Conservation (phyloP, 1,140 invertebrate genomes). For the Drosophila mojavensis region DNA sequence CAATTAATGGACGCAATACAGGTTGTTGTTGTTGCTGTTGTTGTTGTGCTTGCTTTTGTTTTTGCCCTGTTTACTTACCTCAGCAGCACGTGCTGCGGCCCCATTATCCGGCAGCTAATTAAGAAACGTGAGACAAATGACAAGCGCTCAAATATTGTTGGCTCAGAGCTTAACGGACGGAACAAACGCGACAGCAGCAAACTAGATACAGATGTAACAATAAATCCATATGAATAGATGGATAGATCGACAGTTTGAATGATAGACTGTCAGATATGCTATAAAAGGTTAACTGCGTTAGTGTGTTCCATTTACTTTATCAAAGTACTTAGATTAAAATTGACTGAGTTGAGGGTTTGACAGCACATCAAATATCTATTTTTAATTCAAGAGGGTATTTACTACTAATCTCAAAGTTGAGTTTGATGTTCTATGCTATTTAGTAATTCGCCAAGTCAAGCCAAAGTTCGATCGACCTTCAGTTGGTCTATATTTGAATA, state of each 20-base stretch:
- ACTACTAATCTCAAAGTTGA: too few species aligned
- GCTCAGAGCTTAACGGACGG: constrained; percentile 23
- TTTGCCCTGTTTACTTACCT: constrained; percentile 45
- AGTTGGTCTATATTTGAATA: not conserved
- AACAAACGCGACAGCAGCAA: not conserved
- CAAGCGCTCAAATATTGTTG: constrained; percentile 68
- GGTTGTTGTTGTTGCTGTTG: too few species aligned
- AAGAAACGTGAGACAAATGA: constrained; percentile 81
- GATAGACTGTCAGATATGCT: not conserved
- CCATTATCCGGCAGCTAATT: constrained; percentile 79
- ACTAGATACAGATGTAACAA: not conserved
- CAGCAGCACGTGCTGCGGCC: constrained; percentile 58
- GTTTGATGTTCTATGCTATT: too few species aligned
- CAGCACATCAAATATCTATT: too few species aligned
- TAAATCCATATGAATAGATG: not conserved
- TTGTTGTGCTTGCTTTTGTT: not conserved
- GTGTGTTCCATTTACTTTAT: too few species aligned
- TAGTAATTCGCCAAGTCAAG: too few species aligned
- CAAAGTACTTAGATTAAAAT: too few species aligned
- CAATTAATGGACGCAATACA: constrained; percentile 46
- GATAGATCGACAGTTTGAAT: too few species aligned
- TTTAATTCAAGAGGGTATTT: too few species aligned
- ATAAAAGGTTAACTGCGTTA: not conserved
- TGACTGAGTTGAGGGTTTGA: too few species aligned
- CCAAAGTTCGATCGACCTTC: too few species aligned